Evolutionary conservation across 2,113 vertebrate species (phyloP).

Genomic region (Varanus salvator): DNA sequence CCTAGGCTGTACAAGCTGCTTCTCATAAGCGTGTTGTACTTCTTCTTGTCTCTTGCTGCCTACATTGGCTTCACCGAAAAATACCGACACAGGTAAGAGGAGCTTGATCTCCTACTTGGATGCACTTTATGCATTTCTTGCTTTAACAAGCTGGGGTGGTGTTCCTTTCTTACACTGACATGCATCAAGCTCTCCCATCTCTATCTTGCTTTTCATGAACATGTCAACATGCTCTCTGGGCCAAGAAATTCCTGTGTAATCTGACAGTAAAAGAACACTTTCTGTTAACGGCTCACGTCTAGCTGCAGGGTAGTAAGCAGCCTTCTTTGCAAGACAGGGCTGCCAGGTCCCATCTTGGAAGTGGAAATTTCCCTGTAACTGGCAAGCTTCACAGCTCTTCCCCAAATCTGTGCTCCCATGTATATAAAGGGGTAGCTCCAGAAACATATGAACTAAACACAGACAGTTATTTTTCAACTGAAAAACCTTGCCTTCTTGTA

Average conservation of each 20-base stretch:
- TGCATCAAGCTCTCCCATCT: not conserved
- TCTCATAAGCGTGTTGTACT: slow-evolving; percentile 26
- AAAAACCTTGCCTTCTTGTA: not conserved
- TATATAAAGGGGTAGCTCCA: not conserved
- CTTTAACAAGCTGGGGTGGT: not conserved
- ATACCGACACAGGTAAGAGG: slow-evolving; percentile 59
- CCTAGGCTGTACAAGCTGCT: slow-evolving; percentile 24
- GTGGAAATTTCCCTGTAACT: not conserved
- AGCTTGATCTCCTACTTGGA: not conserved
- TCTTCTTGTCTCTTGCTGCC: slow-evolving; percentile 19
- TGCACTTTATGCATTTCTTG: rapidly evolving
- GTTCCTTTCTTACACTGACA: not conserved
- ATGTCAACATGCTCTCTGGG: rapidly evolving
- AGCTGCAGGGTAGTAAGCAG: not conserved
- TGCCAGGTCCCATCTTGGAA: not conserved
- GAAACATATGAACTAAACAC: not conserved
- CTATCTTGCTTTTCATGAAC: not conserved
- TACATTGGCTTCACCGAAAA: slow-evolving; percentile 13
- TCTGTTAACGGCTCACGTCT: rapidly evolving
- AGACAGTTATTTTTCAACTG: not conserved
- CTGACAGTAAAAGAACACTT: not conserved
- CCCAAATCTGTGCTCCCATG: not conserved
- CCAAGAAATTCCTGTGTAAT: not conserved
- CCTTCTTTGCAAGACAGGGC: not conserved
- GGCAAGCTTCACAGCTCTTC: not conserved